Percentiles rank a stretch among this genome's conserved stretches.
phyloP scores from a whole-genome alignment of 2,888 invertebrate genomes.

The Cephus nigrinus region DNA sequence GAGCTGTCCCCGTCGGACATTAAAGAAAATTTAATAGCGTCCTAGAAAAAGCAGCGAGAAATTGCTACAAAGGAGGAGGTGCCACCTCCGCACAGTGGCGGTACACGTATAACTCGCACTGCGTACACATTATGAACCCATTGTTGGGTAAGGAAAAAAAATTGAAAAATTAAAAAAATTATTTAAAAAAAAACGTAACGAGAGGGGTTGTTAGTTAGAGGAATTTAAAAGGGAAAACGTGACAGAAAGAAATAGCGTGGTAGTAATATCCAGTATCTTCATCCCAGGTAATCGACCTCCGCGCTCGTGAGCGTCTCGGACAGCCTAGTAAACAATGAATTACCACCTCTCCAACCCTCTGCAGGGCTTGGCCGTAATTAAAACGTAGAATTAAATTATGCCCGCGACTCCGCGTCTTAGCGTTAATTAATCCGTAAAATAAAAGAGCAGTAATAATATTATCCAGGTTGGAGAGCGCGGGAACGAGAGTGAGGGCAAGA shows the following conservation, averaged over 20 bases:
- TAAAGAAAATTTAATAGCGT: background rate
- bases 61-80: background rate
- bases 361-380: conserved; percentile 31
- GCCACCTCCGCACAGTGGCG: background rate
- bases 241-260: background rate
- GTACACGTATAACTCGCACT: background rate
- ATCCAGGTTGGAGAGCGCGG: conserved; percentile 14
- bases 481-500: conserved; percentile 1
- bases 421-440: conserved; percentile 42
- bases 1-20: background rate
- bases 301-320: background rate
- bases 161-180: background rate
- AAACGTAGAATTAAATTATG: conserved; percentile 39
- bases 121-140: background rate
- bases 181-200: background rate
- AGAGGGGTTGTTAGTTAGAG: background rate
- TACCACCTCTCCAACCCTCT: background rate
- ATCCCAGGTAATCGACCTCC: background rate
- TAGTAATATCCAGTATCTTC: conserved; percentile 3
- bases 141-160: background rate
- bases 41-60: background rate
- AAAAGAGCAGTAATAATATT: conserved; percentile 32
- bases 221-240: background rate
- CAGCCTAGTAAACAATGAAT: conserved; percentile 10
- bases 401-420: conserved; percentile 24